Evolutionary conservation across 2,113 vertebrate genomes (phyloP).

Genomic region (Mesocricetus auratus): DNA sequence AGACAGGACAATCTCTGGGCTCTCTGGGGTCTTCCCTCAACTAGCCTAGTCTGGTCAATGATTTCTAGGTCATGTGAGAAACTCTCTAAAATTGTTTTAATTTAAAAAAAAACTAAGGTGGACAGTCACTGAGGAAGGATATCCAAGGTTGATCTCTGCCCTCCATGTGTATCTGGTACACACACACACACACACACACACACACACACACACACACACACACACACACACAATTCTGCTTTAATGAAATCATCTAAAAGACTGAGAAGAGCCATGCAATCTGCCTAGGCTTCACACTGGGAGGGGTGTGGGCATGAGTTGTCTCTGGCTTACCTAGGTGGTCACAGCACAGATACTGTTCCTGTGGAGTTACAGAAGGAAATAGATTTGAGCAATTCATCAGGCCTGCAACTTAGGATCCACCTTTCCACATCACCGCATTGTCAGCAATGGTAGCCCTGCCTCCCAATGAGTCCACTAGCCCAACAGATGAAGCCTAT

Average conservation of each 20-base stretch:
- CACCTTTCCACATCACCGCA: background rate
- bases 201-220: background rate
- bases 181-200: background rate
- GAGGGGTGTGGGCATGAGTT: fast-evolving
- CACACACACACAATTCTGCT: background rate
- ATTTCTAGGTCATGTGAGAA: background rate
- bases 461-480: background rate
- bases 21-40: background rate
- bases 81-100: background rate
- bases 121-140: background rate
- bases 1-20: background rate
- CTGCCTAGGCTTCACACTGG: fast-evolving
- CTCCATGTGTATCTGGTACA: background rate
- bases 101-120: background rate
- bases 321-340: background rate
- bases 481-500: background rate
- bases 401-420: background rate
- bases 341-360: background rate
- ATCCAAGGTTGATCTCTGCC: background rate
- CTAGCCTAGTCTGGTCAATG: no score
- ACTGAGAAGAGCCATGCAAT: background rate
- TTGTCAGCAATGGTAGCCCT: background rate
- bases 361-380: background rate
- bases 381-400: background rate
- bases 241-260: background rate